Evolutionary conservation across 2,888 invertebrate species (phyloP).

Genomic region (Tenthredo mesomela): DNA sequence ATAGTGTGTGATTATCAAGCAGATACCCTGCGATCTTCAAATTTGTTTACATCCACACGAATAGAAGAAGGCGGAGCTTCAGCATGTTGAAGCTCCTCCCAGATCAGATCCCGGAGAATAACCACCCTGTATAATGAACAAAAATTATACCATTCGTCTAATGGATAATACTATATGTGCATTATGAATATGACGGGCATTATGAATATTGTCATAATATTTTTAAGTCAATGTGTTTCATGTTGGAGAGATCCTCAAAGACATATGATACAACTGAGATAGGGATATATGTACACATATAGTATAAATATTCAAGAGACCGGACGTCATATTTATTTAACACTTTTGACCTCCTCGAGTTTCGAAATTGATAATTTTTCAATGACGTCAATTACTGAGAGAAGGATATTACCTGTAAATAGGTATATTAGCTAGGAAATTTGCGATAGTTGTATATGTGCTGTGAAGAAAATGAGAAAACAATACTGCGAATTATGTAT

Average conservation of each 20-base stretch:
- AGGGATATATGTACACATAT: neutral
- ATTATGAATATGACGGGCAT: neutral
- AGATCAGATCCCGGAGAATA: no score
- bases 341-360: neutral
- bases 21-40: no score
- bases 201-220: neutral
- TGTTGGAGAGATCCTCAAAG: neutral
- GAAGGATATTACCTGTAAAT: neutral
- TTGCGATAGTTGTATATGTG: neutral
- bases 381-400: constrained; percentile 25
- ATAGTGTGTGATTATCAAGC: no score
- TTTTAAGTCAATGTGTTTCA: neutral
- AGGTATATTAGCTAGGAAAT: neutral
- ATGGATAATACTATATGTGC: neutral
- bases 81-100: no score
- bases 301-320: neutral
- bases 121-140: neutral
- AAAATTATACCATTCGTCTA: neutral
- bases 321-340: constrained; percentile 15
- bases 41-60: no score
- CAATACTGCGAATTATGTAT: neutral
- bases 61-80: no score
- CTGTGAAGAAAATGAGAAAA: neutral
- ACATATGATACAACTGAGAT: neutral
- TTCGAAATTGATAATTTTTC: neutral